Evolutionary conservation across 2,797 vertebrate genomes (phyloP), one percentile per base, ranked within the genome.

Genomic region (Decapterus maruadsi): DNA sequence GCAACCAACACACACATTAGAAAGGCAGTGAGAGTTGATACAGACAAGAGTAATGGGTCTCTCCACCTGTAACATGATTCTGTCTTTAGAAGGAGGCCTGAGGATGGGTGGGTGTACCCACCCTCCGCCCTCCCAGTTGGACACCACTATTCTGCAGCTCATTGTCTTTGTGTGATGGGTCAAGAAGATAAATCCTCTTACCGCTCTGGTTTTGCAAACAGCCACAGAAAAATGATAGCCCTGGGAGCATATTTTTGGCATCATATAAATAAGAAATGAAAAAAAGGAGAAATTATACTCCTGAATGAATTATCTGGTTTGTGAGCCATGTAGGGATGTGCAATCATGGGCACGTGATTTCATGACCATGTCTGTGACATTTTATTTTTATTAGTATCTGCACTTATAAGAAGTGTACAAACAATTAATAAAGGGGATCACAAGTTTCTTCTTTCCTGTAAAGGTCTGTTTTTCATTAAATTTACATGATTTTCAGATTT

Each of bases 151-250:
- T 87, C 80, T 89, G 81, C 82, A 59, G 85, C 89, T 90, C 91
- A 85, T 93, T 92, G 93, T 94, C 89, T 90, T 90, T 82, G 77
- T 72, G 78, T 84, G 86, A 92, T 88, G 87, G 89, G 86, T 92
- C 87, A 90, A 86, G 75, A 80, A 91, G 93, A 93, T 94, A 91
- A 91, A 92, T 91, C 82, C 84, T 83, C 85, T 83, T 75, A 55
- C 72, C 81, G 83, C 78, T 84, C 65, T 10, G 50, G 75, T 89
- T 90, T 88, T 79, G 81, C 81, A 87, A 90, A 90, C 83, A 86
- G 82, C 75, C 72, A 78, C 68, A 66, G 89, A 87, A 89, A 91
- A 91, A 84, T 68, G 90, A 93, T 91, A 89, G 86, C 80, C 90
- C 90, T 91, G 90, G 88, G 90, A 93, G 89, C 78, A 87, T 82